Percentiles rank a stretch among this genome's conserved stretches.
These are phyloP conservation scores for Peribatodes rhomboidaria DNA, from an alignment of 2,888 invertebrate genomes.

Conservation along the genomic window DNA sequence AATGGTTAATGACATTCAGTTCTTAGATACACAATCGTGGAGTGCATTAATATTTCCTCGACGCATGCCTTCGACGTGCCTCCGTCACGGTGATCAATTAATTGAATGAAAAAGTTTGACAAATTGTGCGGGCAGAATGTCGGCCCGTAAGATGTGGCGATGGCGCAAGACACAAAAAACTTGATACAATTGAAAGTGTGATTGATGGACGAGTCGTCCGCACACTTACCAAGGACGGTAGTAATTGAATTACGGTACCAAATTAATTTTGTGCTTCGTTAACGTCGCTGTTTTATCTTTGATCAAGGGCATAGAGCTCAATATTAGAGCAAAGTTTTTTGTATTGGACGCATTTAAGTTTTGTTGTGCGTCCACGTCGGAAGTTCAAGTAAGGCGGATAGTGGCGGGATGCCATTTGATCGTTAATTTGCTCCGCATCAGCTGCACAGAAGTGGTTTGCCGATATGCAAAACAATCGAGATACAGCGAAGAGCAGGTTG, in stretches of 20 bases:
- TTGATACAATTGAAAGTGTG: slow-evolving; percentile 83
- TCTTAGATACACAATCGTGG: slow-evolving; percentile 74
- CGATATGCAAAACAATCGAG: slow-evolving; percentile 84
- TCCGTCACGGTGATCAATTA: slow-evolving; percentile 74
- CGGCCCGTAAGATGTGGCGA: slow-evolving; percentile 67
- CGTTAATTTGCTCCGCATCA: slow-evolving; percentile 79
- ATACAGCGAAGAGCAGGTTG: slow-evolving; percentile 68
- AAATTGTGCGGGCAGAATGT: slow-evolving; percentile 72
- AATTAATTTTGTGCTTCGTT: slow-evolving; percentile 61
- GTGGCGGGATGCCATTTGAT: slow-evolving; percentile 75
- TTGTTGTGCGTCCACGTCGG: slow-evolving; percentile 59
- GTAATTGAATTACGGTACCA: slow-evolving; percentile 82
- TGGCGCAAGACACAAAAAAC: slow-evolving; percentile 72
- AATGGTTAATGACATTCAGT: slow-evolving; percentile 82
- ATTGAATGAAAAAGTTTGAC: slow-evolving; percentile 78
- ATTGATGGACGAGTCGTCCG: slow-evolving; percentile 76
- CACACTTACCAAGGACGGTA: slow-evolving; percentile 68
- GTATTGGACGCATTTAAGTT: slow-evolving; percentile 49
- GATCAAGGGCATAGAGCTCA: slow-evolving; percentile 59
- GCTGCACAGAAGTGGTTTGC: slow-evolving; percentile 65
- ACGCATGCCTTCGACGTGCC: slow-evolving; percentile 50
- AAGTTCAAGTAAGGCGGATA: slow-evolving; percentile 63
- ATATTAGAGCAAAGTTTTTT: slow-evolving; percentile 51
- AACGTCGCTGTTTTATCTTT: slow-evolving; percentile 58
- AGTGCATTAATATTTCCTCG: slow-evolving; percentile 75